These are phyloP conservation scores for Chorisops tibialis DNA, from an alignment of 2,888 invertebrate species.

Conservation along the genomic window DNA sequence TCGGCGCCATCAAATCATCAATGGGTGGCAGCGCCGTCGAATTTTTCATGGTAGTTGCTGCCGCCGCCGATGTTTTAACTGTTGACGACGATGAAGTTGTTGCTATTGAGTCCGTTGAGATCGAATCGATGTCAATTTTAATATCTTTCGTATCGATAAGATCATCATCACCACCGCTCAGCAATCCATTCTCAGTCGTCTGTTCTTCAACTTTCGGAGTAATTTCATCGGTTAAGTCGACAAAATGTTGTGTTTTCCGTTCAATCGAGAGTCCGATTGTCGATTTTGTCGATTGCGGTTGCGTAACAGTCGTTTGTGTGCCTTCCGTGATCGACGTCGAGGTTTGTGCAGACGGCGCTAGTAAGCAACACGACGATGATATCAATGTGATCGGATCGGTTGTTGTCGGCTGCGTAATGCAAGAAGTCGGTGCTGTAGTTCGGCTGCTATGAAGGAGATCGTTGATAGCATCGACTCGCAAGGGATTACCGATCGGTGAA, in stretches of 20 bases:
- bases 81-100: neutral
- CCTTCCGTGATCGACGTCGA: slow-evolving; percentile 27
- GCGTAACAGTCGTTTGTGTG: slow-evolving; percentile 25
- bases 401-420: neutral
- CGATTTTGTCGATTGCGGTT: slow-evolving; percentile 37
- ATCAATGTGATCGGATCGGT: neutral
- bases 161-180: neutral
- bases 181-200: neutral
- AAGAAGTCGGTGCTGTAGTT: slow-evolving; percentile 31
- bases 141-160: neutral
- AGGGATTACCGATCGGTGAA: slow-evolving; percentile 45
- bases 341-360: slow-evolving; percentile 28
- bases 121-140: slow-evolving; percentile 8
- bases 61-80: neutral
- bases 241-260: slow-evolving; percentile 34
- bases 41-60: slow-evolving; percentile 47
- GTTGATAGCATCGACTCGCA: slow-evolving; percentile 48
- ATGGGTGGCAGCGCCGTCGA: neutral
- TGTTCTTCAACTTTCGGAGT: slow-evolving; percentile 38
- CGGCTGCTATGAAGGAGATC: slow-evolving; percentile 50
- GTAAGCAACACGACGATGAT: slow-evolving; percentile 7
- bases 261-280: slow-evolving; percentile 40
- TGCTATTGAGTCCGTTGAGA: slow-evolving; percentile 2
- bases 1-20: neutral
- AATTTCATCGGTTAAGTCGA: slow-evolving; percentile 38